Evolutionary conservation across 1,140 invertebrate species (phyloP), one percentile per base, ranked within the genome.

Genomic region (Maconellicoccus hirsutus): DNA sequence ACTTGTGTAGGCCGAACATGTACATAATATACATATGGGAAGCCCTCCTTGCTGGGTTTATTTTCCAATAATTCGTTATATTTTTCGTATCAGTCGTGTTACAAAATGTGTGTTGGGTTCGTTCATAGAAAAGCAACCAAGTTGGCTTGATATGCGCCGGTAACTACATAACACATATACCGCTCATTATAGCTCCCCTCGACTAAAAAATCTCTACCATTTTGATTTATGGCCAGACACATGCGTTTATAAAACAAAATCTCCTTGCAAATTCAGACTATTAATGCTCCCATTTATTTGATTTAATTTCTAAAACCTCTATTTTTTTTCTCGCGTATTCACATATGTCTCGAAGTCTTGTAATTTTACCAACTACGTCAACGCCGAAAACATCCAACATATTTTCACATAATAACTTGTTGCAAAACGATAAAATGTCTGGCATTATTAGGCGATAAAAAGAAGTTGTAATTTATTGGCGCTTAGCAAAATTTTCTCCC

Each of bases 181-280:
- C 22, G 61, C 61, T 66, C 22, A 66, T 66, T 66, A 66, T 25
- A 25, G 61, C 61, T 66, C 61, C 61, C 61, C 22, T 66, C 61
- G 61, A 66, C 61, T 25, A 25, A 66, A 66, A 66, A 66, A 66
- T 66, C 61, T 26, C 61, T 66, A 66, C 61, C 61, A 66, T 66
- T 66, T 66, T 66, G 61, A 66, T 66, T 66, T 66, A 66, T 66
- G 25, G 22, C 61, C 61, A 66, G 61, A 66, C 61, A 66, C 25
- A 66, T 66, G 61, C 61, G 61, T 66, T 66, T 66, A 66, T 66
- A 66, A 66, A 66, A 66, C 61, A 66, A 66, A 66, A 66, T 66
- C 61, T 66, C 25, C 61, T 66, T 25, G 61, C 61, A 66, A 66
- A 66, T 66, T 66, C 61, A 66, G 61, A 66, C 61, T 66, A 66